Percentiles rank a stretch among this genome's conserved stretches.
These are phyloP conservation scores for Maccullochella peelii DNA, from an alignment of 2,113 vertebrate genomes.

Conservation along the genomic window DNA sequence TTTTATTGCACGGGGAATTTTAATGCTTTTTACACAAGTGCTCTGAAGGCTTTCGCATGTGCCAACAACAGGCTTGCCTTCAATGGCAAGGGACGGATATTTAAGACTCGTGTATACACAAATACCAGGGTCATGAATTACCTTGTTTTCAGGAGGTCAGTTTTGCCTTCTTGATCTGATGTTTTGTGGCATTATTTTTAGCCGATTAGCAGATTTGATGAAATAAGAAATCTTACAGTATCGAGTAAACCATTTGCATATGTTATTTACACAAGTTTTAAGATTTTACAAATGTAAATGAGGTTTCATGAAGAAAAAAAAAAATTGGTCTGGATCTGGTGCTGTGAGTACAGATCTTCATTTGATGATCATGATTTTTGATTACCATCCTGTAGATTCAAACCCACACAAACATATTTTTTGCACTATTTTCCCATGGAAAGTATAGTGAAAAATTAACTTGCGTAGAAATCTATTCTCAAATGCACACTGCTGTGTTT, in stretches of 20 bases:
- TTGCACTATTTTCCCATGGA: background rate
- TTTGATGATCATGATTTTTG: background rate
- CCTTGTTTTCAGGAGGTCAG: background rate
- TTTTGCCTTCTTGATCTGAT: background rate
- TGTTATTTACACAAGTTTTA: background rate
- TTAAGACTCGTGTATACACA: slow-evolving; percentile 25
- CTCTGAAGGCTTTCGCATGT: slow-evolving; percentile 78
- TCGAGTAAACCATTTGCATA: background rate
- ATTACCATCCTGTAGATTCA: background rate
- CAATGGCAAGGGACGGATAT: slow-evolving; percentile 10
- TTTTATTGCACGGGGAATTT: slow-evolving; percentile 82
- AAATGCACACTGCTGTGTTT: background rate
- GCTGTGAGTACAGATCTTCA: background rate
- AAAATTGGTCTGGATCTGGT: background rate
- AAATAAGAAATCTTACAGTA: background rate
- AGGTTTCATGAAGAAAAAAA: background rate
- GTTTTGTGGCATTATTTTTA: background rate
- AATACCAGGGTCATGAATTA: background rate
- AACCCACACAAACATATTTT: background rate
- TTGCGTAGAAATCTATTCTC: background rate
- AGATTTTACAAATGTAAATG: background rate
- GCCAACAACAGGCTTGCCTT: slow-evolving; percentile 61
- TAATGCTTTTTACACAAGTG: slow-evolving; percentile 80
- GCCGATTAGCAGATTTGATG: background rate
- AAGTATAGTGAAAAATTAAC: background rate